Evolutionary conservation across 2,113 vertebrate genomes (phyloP).

Genomic region (Sclerurus mexicanus): DNA sequence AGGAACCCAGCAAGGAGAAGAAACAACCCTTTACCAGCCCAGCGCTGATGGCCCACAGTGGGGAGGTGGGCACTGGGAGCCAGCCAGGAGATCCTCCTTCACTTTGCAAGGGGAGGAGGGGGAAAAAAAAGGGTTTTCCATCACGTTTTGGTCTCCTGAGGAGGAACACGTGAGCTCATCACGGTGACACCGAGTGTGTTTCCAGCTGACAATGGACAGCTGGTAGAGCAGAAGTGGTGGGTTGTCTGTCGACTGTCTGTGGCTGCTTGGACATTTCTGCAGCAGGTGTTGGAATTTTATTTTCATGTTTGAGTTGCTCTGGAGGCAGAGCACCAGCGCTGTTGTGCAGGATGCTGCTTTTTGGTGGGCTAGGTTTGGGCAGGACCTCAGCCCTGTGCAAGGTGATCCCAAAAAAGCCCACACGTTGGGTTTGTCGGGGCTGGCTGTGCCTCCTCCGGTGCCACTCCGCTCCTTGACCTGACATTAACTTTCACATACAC

Average conservation of each 20-base stretch:
- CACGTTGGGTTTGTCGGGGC: not conserved
- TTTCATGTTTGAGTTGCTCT: not conserved
- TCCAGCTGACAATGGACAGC: not conserved
- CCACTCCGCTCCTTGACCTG: rapidly evolving
- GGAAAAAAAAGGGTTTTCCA: not conserved
- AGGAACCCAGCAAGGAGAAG: not conserved
- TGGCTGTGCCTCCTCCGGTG: not conserved
- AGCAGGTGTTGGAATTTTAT: not conserved
- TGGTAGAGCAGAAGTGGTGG: not conserved
- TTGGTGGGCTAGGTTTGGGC: not conserved
- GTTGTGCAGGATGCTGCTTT: not conserved
- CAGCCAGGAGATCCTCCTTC: not conserved
- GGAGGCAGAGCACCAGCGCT: not conserved
- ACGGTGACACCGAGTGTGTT: rapidly evolving
- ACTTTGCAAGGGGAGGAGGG: not conserved
- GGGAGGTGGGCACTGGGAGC: rapidly evolving
- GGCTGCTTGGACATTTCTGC: not conserved
- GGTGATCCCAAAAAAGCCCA: not conserved
- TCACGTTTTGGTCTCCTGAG: not conserved
- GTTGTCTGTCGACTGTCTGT: not conserved
- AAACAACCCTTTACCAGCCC: not conserved
- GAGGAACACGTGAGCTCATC: not conserved
- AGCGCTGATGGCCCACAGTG: rapidly evolving
- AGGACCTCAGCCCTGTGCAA: not conserved
- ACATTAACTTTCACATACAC: rapidly evolving